A percentile compares a stretch with the other conserved stretches of the same genome.
phyloP scores from a whole-genome alignment of 2,797 vertebrate genomes.

The Argya squamiceps region DNA sequence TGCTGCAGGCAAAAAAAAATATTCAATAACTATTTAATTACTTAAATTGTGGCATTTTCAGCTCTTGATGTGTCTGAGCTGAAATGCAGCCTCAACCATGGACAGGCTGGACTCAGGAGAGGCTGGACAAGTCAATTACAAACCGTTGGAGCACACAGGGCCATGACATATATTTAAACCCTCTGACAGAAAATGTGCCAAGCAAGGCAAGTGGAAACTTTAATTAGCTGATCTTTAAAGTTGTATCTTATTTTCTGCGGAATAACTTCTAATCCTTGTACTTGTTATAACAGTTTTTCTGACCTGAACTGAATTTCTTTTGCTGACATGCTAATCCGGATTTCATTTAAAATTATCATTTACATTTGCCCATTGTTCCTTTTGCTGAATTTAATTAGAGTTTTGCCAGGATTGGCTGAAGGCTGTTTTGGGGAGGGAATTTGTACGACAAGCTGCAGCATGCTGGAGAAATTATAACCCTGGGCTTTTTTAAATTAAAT shows the following conservation, averaged over 20 bases:
- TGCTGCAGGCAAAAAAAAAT: background rate
- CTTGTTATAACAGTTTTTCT: background rate
- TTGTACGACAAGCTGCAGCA: background rate
- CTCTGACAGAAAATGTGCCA: background rate
- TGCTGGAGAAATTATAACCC: background rate
- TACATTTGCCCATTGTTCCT: slow-evolving; percentile 9
- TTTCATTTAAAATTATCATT: slow-evolving; percentile 30
- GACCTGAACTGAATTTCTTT: background rate
- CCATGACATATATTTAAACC: background rate
- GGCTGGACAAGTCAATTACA: background rate
- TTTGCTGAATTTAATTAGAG: slow-evolving; percentile 27
- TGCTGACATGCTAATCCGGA: background rate
- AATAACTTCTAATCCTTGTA: background rate
- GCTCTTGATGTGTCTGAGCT: background rate
- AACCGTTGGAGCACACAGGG: background rate
- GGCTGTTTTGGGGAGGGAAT: background rate
- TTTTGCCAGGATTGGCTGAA: background rate
- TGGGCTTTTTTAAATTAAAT: slow-evolving; percentile 44
- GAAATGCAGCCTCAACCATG: background rate
- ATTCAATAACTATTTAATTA: background rate
- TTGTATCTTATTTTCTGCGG: background rate
- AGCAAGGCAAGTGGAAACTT: background rate
- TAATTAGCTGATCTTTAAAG: slow-evolving; percentile 2
- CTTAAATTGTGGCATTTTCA: background rate
- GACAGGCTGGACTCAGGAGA: background rate